Base-by-base conservation (phyloP, 37 sponge, comb jelly and placozoan genomes). In the Ianthella basta region DNA sequence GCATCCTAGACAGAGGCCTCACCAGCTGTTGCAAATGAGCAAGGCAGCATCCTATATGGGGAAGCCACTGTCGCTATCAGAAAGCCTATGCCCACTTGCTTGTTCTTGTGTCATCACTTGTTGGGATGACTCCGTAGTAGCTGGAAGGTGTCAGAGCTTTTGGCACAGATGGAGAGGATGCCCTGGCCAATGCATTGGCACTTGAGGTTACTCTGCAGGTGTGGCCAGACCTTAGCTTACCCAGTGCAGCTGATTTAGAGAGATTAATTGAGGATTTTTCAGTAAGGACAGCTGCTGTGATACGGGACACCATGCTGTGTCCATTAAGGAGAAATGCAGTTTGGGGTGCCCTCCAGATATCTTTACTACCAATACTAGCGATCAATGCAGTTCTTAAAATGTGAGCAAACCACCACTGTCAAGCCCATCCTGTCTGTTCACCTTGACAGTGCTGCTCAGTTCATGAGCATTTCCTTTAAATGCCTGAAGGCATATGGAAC, bases 301-400 rank as follows among this genome's bases (percentile, higher is more conserved):
- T 88, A 25, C 23, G 69, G 5, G 40, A 88, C 37, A 77, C 83
- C 10, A 88, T 88, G 88, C 65, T 82, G 14, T 12, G 19, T 25
- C 83, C 41, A 54, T 88, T 20, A 39, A 84, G 53, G 56, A 78
- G 69, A 84, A 88, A 54, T 73, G 69, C 64, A 79, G 79, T 41
- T 60, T 88, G 32, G 84, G 88, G 4, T 60, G 56, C 56, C 83
- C 88, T 33, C 88, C 88, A 41, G 56, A 59, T 0, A 61, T 29
- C 24, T 88, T 88, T 57, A 87, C 87, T 5, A 88, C 88, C 0
- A 88, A 88, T 75, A 30, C 83, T 21, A 88, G 88, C 60, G 83
- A 83, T 60, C 37, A 88, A 88, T 88, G 78, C 79, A 33, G 27
- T 88, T 1, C 60, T 88, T 14, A 88, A 88, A 66, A 66, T 66